These are phyloP conservation scores for Corvus hawaiiensis DNA, from an alignment of 2,113 vertebrate genomes.

Conservation along the genomic window DNA sequence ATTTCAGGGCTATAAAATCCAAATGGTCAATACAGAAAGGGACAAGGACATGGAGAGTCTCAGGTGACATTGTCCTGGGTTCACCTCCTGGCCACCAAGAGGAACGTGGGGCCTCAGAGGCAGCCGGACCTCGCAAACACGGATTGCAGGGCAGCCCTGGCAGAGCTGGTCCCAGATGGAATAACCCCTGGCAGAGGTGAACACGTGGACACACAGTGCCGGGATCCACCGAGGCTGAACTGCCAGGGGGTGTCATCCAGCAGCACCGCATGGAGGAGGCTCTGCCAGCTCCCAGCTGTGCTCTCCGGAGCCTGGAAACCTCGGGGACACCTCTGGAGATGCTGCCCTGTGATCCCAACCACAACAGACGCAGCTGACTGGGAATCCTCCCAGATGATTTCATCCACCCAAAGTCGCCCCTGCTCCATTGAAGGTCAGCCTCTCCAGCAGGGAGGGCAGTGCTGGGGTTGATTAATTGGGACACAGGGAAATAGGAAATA, in stretches of 20 bases:
- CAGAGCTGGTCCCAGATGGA: not conserved
- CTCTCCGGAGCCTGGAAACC: not conserved
- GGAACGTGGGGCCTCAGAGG: not conserved
- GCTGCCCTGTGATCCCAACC: not conserved
- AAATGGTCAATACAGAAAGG: accelerated
- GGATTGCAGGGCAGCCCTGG: not conserved
- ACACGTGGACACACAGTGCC: accelerated
- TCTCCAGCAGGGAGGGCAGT: not conserved
- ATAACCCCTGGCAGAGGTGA: accelerated
- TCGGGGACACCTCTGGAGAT: not conserved
- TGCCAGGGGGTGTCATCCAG: accelerated
- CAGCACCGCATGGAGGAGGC: accelerated
- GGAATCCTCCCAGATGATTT: not conserved
- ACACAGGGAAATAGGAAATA: not conserved
- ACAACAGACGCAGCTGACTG: not conserved
- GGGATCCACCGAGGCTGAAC: not conserved
- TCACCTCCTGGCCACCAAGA: not conserved
- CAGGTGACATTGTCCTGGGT: not conserved
- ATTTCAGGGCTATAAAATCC: not conserved
- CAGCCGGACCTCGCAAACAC: not conserved
- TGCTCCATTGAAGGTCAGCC: not conserved
- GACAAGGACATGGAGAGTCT: not conserved
- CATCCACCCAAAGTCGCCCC: not conserved
- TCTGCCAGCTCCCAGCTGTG: not conserved
- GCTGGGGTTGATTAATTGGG: not conserved